phyloP scores from a whole-genome alignment of 2,113 vertebrate genomes.

The Ctenodactylus gundi region DNA sequence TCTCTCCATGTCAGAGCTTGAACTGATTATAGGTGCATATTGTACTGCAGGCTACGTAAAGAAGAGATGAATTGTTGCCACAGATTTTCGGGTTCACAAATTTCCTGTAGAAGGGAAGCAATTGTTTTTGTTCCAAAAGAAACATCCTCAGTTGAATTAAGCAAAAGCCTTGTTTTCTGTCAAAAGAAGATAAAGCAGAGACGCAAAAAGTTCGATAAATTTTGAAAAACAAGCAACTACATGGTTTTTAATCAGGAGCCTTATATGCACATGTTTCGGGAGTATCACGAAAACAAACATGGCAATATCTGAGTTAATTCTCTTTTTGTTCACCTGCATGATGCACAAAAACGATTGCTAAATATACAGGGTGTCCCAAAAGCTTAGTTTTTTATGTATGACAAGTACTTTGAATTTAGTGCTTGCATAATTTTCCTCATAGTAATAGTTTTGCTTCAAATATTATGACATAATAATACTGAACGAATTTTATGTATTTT shows the following conservation, averaged over 20 bases:
- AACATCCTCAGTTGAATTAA: conserved; percentile 72
- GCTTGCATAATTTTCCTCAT: no score
- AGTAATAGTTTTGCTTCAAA: no score
- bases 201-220: conserved; percentile 65
- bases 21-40: not conserved
- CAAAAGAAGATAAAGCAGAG: conserved; percentile 67
- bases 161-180: conserved; percentile 67
- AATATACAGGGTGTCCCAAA: no score
- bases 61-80: conserved; percentile 49
- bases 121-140: conserved; percentile 77
- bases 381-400: no score
- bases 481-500: no score
- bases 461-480: no score
- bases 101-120: conserved; percentile 72
- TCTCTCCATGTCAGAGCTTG: not conserved
- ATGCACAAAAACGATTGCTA: not conserved
- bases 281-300: not conserved
- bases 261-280: not conserved
- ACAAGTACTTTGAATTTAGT: no score
- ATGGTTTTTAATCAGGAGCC: not conserved
- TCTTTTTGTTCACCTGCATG: not conserved
- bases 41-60: conserved; percentile 10
- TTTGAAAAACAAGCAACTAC: conserved; percentile 9
- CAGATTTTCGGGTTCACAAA: conserved; percentile 66
- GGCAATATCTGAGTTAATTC: not conserved